Evolutionary conservation across 2,888 invertebrate genomes (phyloP), one percentile per base, ranked within the genome.

Genomic region (Euclidia mi): DNA sequence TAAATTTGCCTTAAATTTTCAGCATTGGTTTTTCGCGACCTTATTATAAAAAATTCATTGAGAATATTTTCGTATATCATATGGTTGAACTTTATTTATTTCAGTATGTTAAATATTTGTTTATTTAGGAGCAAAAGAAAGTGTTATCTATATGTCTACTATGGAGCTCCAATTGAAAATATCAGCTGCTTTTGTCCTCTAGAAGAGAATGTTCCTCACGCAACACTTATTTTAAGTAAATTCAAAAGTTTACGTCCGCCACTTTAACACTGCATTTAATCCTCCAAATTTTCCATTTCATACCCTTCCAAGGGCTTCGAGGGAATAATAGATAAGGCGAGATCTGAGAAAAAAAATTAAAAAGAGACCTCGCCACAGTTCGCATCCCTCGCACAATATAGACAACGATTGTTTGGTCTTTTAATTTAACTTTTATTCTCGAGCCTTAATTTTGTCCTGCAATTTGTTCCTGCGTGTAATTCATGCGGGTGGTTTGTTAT

Each of bases 401-500:
- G 65, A 64, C 63, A 48, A 44, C 65, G 57, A 60, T 63, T 56
- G 58, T 65, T 56, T 61, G 59, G 72, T 29, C 76, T 78, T 82
- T 71, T 82, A 73, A 85, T 85, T 81, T 82, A 82, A 82, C 79
- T 83, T 84, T 78, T 66, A 78, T 84, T 72, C 61, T 56, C 57
- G 51, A 55, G 58, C 69, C 69, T 71, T 81, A 71, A 84, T 82
- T 82, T 71, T 64, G 69, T 71, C 73, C 65, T 65, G 71, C 56
- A 76, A 73, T 77, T 76, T 73, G 78, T 82, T 82, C 72, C 74
- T 56, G 76, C 79, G 70, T 78, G 76, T 71, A 81, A 76, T 73
- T 65, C 77, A 76, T 73, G 72, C 77, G 72, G 78, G 72, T 34
- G 10, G 65, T 60, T 73, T 69, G 62, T 69, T 78, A 70, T 78